Evolutionary conservation across 2,888 invertebrate genomes (phyloP).

Genomic region (Glyphotaelius pellucidus): DNA sequence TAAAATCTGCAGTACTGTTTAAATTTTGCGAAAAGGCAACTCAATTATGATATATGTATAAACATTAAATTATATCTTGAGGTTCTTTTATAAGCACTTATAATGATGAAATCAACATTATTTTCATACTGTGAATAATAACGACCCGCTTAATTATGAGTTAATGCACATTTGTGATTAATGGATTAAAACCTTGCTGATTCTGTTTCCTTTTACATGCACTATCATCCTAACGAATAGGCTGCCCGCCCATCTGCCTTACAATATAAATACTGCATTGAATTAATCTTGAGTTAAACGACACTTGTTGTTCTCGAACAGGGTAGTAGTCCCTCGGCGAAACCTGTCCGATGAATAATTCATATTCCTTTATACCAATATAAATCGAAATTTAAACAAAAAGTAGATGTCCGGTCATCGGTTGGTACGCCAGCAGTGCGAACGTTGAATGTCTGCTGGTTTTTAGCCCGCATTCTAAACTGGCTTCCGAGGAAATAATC

Average conservation of each 20-base stretch:
- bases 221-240: background rate
- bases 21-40: background rate
- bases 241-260: background rate
- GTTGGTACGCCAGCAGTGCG: constrained; percentile 25
- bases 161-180: constrained; percentile 3
- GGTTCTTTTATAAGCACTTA: background rate
- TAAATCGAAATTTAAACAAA: constrained; percentile 62
- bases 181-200: background rate
- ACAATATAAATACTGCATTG: background rate
- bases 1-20: background rate
- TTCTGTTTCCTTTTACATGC: background rate
- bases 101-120: background rate
- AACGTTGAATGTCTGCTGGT: constrained; percentile 19
- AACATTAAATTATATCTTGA: background rate
- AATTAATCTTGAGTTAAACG: constrained; percentile 2
- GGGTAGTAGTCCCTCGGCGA: background rate
- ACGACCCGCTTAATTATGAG: background rate
- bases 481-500: constrained; percentile 12
- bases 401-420: constrained; percentile 54
- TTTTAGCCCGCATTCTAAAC: constrained; percentile 23
- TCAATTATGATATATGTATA: background rate
- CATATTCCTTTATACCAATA: constrained; percentile 61
- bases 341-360: constrained; percentile 60
- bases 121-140: background rate
- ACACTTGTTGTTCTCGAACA: background rate